Percentiles rank a stretch among this genome's conserved stretches.
Conservation (phyloP, 1,140 invertebrate species). For the Bombus balteatus region DNA sequence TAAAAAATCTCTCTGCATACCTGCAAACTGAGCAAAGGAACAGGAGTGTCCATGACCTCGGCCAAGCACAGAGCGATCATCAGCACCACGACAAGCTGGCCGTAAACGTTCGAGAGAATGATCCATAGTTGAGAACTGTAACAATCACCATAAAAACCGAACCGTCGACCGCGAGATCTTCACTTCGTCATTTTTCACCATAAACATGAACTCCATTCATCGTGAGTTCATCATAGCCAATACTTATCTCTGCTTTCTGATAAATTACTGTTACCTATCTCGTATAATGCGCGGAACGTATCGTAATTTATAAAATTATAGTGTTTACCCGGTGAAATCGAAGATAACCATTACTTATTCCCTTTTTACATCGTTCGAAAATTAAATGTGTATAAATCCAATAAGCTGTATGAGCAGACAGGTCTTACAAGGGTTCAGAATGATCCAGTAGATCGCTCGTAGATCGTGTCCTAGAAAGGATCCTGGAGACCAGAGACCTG, state of each 20-base stretch:
- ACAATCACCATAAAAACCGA: slow-evolving; percentile 39
- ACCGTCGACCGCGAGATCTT: background rate
- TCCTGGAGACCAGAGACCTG: slow-evolving; percentile 75
- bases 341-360: background rate
- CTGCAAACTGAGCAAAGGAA: slow-evolving; percentile 85
- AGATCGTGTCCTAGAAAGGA: slow-evolving; percentile 73
- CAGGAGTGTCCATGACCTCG: slow-evolving; percentile 85
- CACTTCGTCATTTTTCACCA: background rate
- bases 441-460: slow-evolving; percentile 74
- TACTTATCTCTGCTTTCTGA: background rate
- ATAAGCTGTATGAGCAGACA: background rate
- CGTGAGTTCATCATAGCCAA: background rate
- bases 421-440: slow-evolving; percentile 77
- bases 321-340: background rate
- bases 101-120: slow-evolving; percentile 85
- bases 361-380: background rate
- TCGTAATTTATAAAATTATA: background rate
- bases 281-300: background rate
- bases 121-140: slow-evolving; percentile 85
- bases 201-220: background rate
- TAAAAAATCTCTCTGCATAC: slow-evolving; percentile 73
- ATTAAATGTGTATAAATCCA: background rate
- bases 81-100: slow-evolving; percentile 85
- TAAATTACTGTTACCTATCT: background rate
- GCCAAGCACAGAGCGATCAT: slow-evolving; percentile 84